Evolutionary conservation across 53 echinoderm and acorn worm genomes (phyloP), one percentile per base, ranked within the genome.

Genomic region (Paracentrotus lividus): DNA sequence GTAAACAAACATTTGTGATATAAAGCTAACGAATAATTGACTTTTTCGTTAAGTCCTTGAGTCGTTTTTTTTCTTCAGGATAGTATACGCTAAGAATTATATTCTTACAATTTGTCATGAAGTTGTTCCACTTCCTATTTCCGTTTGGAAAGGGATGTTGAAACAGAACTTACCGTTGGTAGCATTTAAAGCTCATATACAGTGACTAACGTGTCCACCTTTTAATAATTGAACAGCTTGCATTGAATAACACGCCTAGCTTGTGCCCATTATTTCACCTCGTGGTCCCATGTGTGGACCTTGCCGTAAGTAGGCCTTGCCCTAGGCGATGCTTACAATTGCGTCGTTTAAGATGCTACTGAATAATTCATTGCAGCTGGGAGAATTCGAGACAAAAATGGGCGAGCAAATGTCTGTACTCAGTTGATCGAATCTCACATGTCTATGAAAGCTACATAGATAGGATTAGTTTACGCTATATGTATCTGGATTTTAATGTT

Each of bases 301-400:
- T 44, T 64, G 42, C 65, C 64, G 38, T 89, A 64, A 89, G 89
- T 58, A 43, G 43, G 60, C 65, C 64, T 43, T 64, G 89, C 89
- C 45, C 9, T 2, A 13, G 89, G 89, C 89, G 5, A 89, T 61
- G 89, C 65, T 43, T 65, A 89, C 23, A 89, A 59, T 43, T 43
- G 89, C 89, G 64, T 89, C 89, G 65, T 89, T 89, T 89, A 89
- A 42, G 64, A n/a, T 43, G 20, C 61, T 89, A 60, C 89, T 89
- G 89, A 60, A 89, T 89, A 24, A 89, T 60, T 60, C 65, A 89
- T 89, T 34, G 56, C 86, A 86, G 86, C 86, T 86, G 86, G 38
- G 47, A 32, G 86, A 86, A 86, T 57, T 81, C 47, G 27, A 81
- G 81, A 47, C 44, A 14, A 81, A 81, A 81, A 81, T 26, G 81